Conservation (phyloP, 1,140 invertebrate species). For the Pachyrhynchus sulphureomaculatus region DNA sequence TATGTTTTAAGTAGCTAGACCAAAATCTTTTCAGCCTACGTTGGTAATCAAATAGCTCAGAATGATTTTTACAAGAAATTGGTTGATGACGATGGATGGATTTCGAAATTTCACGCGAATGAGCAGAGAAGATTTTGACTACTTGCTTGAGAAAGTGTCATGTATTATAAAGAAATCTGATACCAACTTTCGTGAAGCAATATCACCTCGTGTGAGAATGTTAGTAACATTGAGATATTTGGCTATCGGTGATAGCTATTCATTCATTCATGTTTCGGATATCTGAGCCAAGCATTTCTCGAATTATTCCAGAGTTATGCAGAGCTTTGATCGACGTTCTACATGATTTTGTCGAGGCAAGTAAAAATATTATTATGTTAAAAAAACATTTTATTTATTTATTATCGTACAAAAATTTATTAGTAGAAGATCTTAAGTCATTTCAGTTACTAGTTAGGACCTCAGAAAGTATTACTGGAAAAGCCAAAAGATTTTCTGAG, state of each 20-base stretch:
- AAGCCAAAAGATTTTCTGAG: no score
- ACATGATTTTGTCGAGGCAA: constrained; percentile 17
- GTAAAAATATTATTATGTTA: constrained; percentile 14
- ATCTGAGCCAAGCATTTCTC: constrained; percentile 35
- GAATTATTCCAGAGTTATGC: constrained; percentile 39
- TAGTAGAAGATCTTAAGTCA: not conserved
- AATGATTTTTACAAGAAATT: no score
- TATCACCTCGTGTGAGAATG: constrained; percentile 34
- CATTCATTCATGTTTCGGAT: constrained; percentile 30
- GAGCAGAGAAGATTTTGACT: no score
- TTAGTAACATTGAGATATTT: constrained; percentile 41
- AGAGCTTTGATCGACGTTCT: constrained; percentile 29
- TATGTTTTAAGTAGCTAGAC: no score
- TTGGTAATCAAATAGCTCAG: no score
- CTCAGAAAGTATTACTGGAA: no score
- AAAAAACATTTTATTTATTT: constrained; percentile 3
- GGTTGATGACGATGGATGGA: constrained; percentile 14
- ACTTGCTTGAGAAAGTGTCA: constrained; percentile 9
- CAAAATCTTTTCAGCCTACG: no score
- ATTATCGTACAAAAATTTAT: not conserved
- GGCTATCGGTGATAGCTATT: constrained; percentile 38
- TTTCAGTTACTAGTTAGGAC: constrained; percentile 38
- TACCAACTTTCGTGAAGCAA: constrained; percentile 37
- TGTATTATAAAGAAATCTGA: constrained; percentile 36
- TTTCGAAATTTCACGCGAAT: constrained; percentile 22